Conservation (phyloP, 1,140 invertebrate genomes). For the Plutomurus gul region DNA sequence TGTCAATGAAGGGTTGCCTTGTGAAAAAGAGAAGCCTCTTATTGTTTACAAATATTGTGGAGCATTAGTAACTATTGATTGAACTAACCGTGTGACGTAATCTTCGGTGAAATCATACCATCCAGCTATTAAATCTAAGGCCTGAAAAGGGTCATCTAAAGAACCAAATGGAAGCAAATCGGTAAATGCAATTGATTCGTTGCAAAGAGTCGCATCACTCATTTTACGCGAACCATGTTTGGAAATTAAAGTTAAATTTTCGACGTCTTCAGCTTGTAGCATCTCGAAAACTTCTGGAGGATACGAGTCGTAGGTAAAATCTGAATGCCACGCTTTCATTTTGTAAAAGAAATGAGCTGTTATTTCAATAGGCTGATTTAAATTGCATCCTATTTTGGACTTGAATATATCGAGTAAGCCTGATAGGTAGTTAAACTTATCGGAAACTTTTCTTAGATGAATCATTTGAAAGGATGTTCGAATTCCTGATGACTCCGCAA, state of each 20-base stretch:
- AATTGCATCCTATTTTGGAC: conserved; percentile 69
- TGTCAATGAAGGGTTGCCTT: no score
- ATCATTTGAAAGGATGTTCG: conserved; percentile 85
- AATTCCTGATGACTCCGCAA: conserved; percentile 69
- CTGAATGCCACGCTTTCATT: conserved; percentile 70
- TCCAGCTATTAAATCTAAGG: conserved; percentile 78
- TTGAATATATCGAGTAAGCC: conserved; percentile 79
- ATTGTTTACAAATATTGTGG: no score
- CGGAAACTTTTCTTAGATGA: conserved; percentile 79
- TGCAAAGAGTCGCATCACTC: neutral
- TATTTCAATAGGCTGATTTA: conserved; percentile 69
- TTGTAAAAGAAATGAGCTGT: conserved; percentile 83
- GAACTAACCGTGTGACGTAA: no score
- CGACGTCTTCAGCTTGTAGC: neutral
- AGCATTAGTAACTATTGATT: no score
- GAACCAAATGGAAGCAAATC: conserved; percentile 45
- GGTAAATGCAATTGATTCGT: conserved; percentile 9
- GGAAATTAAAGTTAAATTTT: neutral
- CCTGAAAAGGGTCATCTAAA: conserved; percentile 62
- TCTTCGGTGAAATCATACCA: conserved; percentile 87
- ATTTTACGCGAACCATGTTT: neutral
- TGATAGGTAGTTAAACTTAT: conserved; percentile 76
- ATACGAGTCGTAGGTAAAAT: conserved; percentile 64
- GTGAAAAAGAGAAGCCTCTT: no score
- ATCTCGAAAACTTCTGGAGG: conserved; percentile 35